Percentiles rank a stretch among this genome's conserved stretches.
These are phyloP conservation scores for Plebejus anna DNA, from an alignment of 2,888 invertebrate genomes.

Conservation along the genomic window DNA sequence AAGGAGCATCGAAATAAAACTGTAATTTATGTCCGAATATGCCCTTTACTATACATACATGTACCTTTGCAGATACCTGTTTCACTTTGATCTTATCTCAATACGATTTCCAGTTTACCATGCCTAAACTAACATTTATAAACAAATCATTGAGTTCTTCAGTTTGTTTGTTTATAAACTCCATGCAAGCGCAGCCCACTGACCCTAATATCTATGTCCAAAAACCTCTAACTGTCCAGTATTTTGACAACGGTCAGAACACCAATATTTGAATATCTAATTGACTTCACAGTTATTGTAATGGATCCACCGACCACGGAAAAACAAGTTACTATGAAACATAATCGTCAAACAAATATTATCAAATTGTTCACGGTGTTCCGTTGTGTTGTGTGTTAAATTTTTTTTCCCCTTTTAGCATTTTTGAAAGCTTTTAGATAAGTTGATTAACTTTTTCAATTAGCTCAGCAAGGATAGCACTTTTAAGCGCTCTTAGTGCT, in stretches of 20 bases:
- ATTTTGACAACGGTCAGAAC: constrained; percentile 25
- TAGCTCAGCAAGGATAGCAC: too few relatives aligned
- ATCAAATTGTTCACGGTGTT: constrained; percentile 17
- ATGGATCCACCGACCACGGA: constrained; percentile 10
- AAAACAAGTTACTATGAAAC: constrained; percentile 25
- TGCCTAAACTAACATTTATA: neutral
- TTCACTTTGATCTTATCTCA: neutral
- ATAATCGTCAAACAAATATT: constrained; percentile 21
- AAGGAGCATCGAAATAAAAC: neutral
- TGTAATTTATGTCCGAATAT: neutral
- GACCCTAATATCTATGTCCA: constrained; percentile 13
- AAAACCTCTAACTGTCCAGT: constrained; percentile 23
- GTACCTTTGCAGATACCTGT: neutral
- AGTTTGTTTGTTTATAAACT: neutral
- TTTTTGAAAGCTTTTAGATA: neutral
- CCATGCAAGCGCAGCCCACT: neutral
- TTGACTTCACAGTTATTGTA: constrained; percentile 28
- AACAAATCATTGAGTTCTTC: neutral
- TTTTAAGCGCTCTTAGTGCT: too few relatives aligned
- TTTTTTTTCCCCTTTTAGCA: neutral
- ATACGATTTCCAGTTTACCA: neutral
- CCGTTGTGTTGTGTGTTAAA: neutral
- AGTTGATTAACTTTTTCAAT: neutral
- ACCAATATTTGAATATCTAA: constrained; percentile 25
- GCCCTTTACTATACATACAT: neutral